Conservation (phyloP, 1,140 invertebrate genomes). For the Cydia amplana region DNA sequence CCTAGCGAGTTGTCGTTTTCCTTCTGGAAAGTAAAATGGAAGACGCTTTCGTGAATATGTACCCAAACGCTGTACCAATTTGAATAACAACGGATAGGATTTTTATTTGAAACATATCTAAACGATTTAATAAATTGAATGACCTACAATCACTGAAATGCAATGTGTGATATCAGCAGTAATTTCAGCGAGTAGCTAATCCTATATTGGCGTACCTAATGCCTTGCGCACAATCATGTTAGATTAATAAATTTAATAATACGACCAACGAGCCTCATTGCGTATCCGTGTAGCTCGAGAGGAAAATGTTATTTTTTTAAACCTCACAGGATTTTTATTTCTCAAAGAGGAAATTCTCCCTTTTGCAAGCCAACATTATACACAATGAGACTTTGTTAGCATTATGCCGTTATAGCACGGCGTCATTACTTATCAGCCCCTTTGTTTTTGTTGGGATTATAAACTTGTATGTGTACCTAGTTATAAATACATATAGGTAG, state of each 20-base stretch:
- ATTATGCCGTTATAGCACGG: neutral
- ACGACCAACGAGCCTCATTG: neutral
- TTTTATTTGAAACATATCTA: no score
- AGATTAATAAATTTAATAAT: neutral
- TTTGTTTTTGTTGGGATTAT: conserved; percentile 14
- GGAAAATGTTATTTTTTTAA: neutral
- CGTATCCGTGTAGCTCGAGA: neutral
- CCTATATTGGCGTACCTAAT: neutral
- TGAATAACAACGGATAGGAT: no score
- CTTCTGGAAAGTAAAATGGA: no score
- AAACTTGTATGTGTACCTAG: neutral
- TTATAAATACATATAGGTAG: neutral
- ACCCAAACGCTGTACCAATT: no score
- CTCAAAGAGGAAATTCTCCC: conserved; percentile 13
- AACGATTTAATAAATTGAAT: no score
- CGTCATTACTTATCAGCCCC: conserved; percentile 13
- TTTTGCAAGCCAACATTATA: conserved; percentile 14
- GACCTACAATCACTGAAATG: no score
- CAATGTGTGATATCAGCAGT: no score
- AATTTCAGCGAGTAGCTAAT: neutral
- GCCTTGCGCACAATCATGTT: neutral
- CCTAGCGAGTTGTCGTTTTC: no score
- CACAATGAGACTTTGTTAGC: conserved; percentile 18
- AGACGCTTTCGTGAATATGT: no score
- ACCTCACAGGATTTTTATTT: conserved; percentile 1